phyloP scores from a whole-genome alignment of 2,797 vertebrate genomes.

The Pseudochirops corinnae region DNA sequence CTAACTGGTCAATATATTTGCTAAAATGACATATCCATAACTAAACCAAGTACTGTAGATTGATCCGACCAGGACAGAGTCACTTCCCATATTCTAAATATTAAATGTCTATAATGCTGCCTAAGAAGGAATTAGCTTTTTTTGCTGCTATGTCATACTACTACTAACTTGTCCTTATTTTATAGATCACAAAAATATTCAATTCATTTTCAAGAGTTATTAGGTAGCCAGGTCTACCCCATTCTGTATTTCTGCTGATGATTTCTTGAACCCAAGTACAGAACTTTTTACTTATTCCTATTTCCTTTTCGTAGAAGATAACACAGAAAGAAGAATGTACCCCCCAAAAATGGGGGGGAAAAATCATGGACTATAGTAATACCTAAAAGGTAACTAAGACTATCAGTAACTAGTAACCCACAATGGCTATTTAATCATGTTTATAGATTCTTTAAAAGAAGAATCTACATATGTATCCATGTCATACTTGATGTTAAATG shows the following conservation, averaged over 20 bases:
- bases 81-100: background rate
- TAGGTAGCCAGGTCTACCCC: background rate
- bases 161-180: background rate
- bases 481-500: background rate
- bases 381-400: background rate
- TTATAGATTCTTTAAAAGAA: background rate
- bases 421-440: background rate
- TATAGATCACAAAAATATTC: background rate
- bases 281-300: background rate
- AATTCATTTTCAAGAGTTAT: background rate
- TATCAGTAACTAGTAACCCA: background rate
- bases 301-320: background rate
- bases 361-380: background rate
- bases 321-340: background rate
- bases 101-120: background rate
- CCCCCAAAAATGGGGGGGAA: background rate
- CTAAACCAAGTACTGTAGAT: background rate
- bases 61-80: background rate
- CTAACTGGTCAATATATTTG: background rate
- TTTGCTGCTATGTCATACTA: background rate
- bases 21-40: background rate
- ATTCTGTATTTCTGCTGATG: background rate
- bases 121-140: background rate
- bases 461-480: background rate
- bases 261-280: background rate